Conservation (phyloP, 1,140 invertebrate genomes). For the Sinonovacula constricta region DNA sequence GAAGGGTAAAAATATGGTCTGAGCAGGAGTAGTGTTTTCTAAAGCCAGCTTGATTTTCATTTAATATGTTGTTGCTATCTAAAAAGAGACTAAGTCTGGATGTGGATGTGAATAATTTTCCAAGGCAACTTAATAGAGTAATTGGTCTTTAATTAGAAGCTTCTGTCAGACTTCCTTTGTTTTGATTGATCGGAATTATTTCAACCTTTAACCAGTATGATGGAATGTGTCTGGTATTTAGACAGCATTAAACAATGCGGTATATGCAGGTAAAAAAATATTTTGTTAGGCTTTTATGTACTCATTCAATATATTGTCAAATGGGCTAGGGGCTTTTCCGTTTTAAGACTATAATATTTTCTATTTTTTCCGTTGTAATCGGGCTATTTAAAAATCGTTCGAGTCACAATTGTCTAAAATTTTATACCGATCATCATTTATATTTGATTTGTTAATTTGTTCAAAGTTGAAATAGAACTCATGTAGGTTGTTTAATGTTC, state of each 20-base stretch:
- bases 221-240: not conserved
- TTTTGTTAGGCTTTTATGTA: no score
- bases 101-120: constrained; percentile 24
- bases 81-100: not conserved
- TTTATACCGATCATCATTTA: no score
- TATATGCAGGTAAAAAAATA: no score
- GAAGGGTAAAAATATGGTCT: constrained; percentile 32
- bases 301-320: constrained; percentile 5
- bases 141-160: constrained; percentile 20
- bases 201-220: not conserved
- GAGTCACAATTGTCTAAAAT: not conserved
- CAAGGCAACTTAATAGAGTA: constrained; percentile 17
- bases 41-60: constrained; percentile 33
- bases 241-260: no score
- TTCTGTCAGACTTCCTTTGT: constrained; percentile 4
- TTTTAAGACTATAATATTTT: constrained; percentile 5
- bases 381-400: not conserved
- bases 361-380: constrained; percentile 11
- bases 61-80: not conserved
- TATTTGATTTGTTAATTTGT: no score
- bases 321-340: not conserved
- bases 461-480: no score
- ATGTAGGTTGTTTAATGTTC: no score
- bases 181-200: constrained; percentile 14
- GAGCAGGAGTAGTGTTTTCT: constrained; percentile 20